phyloP scores from a whole-genome alignment of 2,888 invertebrate species.

The Dynastes hyllus region DNA sequence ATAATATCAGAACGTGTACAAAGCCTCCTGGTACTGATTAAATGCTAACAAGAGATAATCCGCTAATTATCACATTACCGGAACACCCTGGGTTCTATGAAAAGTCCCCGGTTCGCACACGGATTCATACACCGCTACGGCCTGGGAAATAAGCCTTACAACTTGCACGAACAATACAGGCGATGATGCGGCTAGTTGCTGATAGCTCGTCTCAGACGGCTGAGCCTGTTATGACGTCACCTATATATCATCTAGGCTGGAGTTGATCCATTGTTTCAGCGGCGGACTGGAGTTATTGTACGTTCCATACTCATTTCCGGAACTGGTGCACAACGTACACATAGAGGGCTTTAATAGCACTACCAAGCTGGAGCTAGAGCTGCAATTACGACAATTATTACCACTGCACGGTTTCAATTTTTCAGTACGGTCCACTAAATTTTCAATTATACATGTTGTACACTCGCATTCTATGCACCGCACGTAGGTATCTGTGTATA shows the following conservation, averaged over 20 bases:
- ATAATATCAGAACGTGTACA: slow-evolving; percentile 1
- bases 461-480: neutral
- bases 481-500: neutral
- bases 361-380: slow-evolving; percentile 11
- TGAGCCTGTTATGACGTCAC: slow-evolving; percentile 59
- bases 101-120: slow-evolving; percentile 22
- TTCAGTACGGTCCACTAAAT: slow-evolving; percentile 39
- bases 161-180: slow-evolving; percentile 54
- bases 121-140: neutral
- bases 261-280: slow-evolving; percentile 55
- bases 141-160: slow-evolving; percentile 29
- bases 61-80: slow-evolving; percentile 46
- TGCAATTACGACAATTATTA: slow-evolving; percentile 43
- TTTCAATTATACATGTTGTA: slow-evolving; percentile 36
- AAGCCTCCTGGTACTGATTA: slow-evolving; percentile 29
- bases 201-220: slow-evolving; percentile 60
- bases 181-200: slow-evolving; percentile 58
- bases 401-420: slow-evolving; percentile 40
- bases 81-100: slow-evolving; percentile 42
- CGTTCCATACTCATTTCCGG: slow-evolving; percentile 52
- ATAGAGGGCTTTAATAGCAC: slow-evolving; percentile 26
- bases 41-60: slow-evolving; percentile 46
- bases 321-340: slow-evolving; percentile 4
- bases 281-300: slow-evolving; percentile 52
- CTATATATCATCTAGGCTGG: slow-evolving; percentile 57